phyloP scores from a whole-genome alignment of 1,140 invertebrate genomes.

The Drosophila cardini region DNA sequence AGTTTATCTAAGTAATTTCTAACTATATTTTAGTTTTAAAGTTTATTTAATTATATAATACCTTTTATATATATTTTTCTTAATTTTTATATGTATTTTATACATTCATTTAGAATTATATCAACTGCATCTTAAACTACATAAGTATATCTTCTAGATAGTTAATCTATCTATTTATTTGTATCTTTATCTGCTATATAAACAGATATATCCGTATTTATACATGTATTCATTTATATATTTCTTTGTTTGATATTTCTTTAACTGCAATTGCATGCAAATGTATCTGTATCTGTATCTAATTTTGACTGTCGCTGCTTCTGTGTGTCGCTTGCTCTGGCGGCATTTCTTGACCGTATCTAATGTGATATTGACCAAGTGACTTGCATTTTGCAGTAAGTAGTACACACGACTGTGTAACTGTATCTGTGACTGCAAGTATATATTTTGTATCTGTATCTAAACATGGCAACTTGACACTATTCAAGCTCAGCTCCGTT shows the following conservation, averaged over 20 bases:
- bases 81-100: too few relatives aligned
- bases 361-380: slow-evolving; percentile 65
- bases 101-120: too few relatives aligned
- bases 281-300: slow-evolving; percentile 20
- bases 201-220: background rate
- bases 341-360: slow-evolving; percentile 55
- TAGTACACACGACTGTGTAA: slow-evolving; percentile 14
- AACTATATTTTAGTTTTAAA: too few relatives aligned
- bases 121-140: too few relatives aligned
- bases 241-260: too few relatives aligned
- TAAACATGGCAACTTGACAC: slow-evolving; percentile 36
- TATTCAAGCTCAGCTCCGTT: slow-evolving; percentile 21
- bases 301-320: background rate
- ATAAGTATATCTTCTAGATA: too few relatives aligned
- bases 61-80: too few relatives aligned
- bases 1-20: too few relatives aligned
- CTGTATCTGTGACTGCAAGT: slow-evolving; percentile 13
- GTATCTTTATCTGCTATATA: too few relatives aligned
- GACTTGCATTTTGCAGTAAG: slow-evolving; percentile 39
- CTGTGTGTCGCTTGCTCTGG: slow-evolving; percentile 12
- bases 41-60: too few relatives aligned
- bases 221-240: too few relatives aligned
- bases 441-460: slow-evolving; percentile 22
- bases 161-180: too few relatives aligned
- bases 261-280: background rate